A percentile compares a stretch with the other conserved stretches of the same genome.
Evolutionary conservation across 2,113 vertebrate genomes (phyloP).

Genomic region (Glaucomys volans): DNA sequence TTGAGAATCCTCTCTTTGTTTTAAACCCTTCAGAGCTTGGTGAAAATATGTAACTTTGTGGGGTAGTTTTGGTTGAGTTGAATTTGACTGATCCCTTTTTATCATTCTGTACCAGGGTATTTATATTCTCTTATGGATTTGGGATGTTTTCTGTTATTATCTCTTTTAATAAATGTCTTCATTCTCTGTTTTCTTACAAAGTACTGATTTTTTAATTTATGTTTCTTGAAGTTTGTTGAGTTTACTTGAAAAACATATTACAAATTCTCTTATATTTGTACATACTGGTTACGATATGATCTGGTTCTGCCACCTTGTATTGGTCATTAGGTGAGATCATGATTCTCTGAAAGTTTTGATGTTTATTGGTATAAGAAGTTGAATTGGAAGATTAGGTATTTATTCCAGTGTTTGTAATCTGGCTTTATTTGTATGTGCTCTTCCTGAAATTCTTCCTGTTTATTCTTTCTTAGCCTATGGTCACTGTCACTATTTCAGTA

Average conservation of each 20-base stretch:
- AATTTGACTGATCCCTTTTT: background rate
- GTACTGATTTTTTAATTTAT: background rate
- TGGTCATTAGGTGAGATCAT: background rate
- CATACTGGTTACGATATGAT: background rate
- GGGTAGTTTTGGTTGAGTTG: background rate
- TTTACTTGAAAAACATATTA: background rate
- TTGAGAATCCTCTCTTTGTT: background rate
- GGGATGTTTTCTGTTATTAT: background rate
- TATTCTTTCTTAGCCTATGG: background rate
- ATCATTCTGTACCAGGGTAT: too few relatives aligned
- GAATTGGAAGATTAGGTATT: background rate
- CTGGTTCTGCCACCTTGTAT: background rate
- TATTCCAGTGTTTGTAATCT: background rate
- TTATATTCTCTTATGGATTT: background rate
- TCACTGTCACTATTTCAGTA: background rate
- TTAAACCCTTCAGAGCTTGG: background rate
- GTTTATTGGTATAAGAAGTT: background rate
- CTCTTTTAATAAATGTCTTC: background rate
- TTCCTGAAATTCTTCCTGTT: background rate
- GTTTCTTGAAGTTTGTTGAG: background rate
- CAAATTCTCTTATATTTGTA: background rate
- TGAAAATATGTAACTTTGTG: background rate
- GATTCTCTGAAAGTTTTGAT: background rate
- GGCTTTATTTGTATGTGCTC: background rate
- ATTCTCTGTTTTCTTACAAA: background rate